Evolutionary conservation across 2,888 invertebrate species (phyloP), one percentile per base, ranked within the genome.

Genomic region (Barypeithes pellucidus): DNA sequence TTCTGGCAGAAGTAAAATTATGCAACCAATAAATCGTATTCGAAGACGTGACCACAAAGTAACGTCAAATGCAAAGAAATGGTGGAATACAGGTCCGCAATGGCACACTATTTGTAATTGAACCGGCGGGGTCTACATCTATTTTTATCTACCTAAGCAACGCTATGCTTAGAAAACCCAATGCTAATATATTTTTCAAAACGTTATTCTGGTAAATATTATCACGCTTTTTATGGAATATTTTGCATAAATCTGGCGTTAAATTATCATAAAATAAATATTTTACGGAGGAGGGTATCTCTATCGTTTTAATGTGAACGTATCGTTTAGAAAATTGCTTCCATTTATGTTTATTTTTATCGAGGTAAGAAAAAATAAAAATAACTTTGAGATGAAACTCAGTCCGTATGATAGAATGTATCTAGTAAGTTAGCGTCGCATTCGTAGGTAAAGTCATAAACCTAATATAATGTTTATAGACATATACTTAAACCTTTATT

Each of bases 261-360:
- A 66, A 66, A 66, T 66, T 66, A 66, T 66, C 66, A 54, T 66
- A 66, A 47, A 20, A 47, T 47, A 20, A 20, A 39, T 59, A 59
- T 39, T 16, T 36, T 24, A 59, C 16, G 3, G 39, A 36, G 39
- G 14, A 12, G 33, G 39, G 39, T 57, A 18, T 36, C 47, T 18
- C 47, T 47, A 45, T 45, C 45, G 18, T 12, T 47, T 47, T 20
- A 47, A 43, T 43, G 36, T 33, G 14, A n/a, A 18, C 11, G 16
- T n/a, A 33, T 33, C 57, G 57, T 29, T 52, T 52, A 24, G 14
- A 52, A 52, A 8, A 52, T 52, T 12, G 22, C 11, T 24, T 52
- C 52, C 24, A 12, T 20, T 52, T 43, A 43, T 43, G 16, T 43
- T 43, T n/a, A n/a, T 16, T 43, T 29, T 12, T 39, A 39, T n/a